Evolutionary conservation across 1,140 invertebrate genomes (phyloP), one percentile per base, ranked within the genome.

Genomic region (Listronotus oregonensis): DNA sequence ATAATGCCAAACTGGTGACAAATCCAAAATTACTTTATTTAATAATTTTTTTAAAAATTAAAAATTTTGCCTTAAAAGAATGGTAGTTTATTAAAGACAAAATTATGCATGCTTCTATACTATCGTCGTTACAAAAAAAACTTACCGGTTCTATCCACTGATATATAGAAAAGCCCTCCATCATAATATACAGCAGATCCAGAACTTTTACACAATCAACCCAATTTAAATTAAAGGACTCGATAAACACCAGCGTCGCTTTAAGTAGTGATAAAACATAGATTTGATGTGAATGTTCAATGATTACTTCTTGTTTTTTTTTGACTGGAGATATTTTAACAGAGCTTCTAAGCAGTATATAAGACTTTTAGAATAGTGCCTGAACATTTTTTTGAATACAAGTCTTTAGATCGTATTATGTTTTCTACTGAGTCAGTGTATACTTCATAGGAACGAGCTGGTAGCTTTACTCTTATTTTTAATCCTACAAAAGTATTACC

Each of bases 181-280:
- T 37, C n/a, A 64, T 5, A n/a, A 64, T 55, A 14, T 64, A 8
- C 17, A 42, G 11, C 10, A 64, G 32, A 31, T 64, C 61, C 43
- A 64, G 34, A 14, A 47, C 43, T 49, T 64, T 64, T 7, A 64
- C 34, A 39, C 61, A 34, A n/a, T 64, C 61, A 27, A 15, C 34
- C 61, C 61, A 64, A 17, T 51, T 32, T 39, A 56, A 40, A 27
- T 55, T 56, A 21, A 64, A 64, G 14, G 51, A 34, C 12, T 55
- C 14, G 12, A 64, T 55, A 27, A 56, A 64, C 18, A 47, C 3
- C 15, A 46, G 27, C 15, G 55, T 56, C 2, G 61, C 61, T 8
- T 46, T 49, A 6, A 64, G n/a, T 3, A 64, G 27, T 37, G 46
- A 31, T 9, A 56, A 40, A n/a, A 40, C 18, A 40, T 31, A 64